These are phyloP conservation scores for Herpetotheres cachinnans DNA, from an alignment of 2,113 vertebrate species.

Conservation along the genomic window DNA sequence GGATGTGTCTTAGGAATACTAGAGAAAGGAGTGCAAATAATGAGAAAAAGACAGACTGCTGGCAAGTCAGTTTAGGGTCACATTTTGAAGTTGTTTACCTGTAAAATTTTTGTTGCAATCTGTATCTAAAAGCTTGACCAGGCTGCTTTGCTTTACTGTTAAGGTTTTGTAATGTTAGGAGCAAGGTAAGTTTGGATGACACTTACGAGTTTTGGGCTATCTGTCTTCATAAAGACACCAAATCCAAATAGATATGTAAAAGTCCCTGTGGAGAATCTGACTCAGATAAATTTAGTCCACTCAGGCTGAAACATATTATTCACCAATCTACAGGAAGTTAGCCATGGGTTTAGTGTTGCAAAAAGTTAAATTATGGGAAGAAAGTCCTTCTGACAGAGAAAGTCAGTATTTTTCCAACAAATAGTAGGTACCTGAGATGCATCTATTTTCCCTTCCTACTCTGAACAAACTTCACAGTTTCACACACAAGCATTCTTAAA, in stretches of 20 bases:
- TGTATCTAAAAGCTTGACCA: neutral
- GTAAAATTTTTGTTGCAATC: neutral
- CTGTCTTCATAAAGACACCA: neutral
- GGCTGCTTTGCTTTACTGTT: neutral
- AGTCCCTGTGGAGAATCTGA: neutral
- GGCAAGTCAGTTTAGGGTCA: neutral
- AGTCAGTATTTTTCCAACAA: neutral
- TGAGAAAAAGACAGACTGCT: neutral
- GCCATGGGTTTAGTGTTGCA: neutral
- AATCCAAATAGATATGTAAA: neutral
- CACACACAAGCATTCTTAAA: neutral
- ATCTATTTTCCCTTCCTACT: neutral
- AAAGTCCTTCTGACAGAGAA: neutral
- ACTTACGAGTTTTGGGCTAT: neutral
- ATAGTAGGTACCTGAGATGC: neutral
- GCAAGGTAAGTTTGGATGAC: neutral
- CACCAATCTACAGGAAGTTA: neutral
- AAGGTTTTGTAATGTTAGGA: neutral
- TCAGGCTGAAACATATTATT: neutral
- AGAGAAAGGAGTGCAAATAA: neutral
- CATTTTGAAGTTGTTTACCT: neutral
- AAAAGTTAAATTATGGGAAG: neutral
- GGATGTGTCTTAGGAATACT: neutral
- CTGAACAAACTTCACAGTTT: neutral
- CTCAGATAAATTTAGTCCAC: neutral